Evolutionary conservation across 2,797 vertebrate species (phyloP).

Genomic region (Cynodonichthys magdalenae): DNA sequence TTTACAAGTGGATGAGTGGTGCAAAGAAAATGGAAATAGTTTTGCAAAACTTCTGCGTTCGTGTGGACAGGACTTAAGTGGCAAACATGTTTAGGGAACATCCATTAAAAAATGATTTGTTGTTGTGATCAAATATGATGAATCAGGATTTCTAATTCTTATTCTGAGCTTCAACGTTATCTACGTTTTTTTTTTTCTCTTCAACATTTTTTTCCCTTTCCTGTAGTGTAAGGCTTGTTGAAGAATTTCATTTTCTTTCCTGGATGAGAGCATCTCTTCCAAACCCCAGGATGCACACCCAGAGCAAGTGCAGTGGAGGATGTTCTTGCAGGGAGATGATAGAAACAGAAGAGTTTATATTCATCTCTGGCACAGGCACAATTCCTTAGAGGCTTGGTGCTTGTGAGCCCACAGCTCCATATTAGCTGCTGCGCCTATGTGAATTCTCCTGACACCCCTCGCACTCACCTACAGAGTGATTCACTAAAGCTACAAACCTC

Average conservation of each 20-base stretch:
- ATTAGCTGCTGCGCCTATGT: slow-evolving; percentile 22
- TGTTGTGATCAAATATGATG: no score
- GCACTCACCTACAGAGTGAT: slow-evolving; percentile 23
- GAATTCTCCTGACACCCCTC: slow-evolving; percentile 30
- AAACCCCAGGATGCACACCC: slow-evolving; percentile 9
- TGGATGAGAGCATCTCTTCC: slow-evolving; percentile 22
- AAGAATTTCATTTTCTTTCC: slow-evolving; percentile 21
- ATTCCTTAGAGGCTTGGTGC: slow-evolving; percentile 40
- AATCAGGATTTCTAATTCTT: slow-evolving; percentile 9
- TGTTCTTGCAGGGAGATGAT: slow-evolving; percentile 33
- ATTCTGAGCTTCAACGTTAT: slow-evolving; percentile 6
- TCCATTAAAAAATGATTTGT: no score
- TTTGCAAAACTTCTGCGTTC: background rate
- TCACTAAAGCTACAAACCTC: slow-evolving; percentile 15
- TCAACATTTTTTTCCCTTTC: background rate
- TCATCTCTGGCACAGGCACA: slow-evolving; percentile 39
- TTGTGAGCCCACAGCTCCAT: slow-evolving; percentile 38
- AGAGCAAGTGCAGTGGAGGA: slow-evolving; percentile 33
- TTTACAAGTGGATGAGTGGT: no score
- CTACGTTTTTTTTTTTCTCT: background rate
- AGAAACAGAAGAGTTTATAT: slow-evolving; percentile 40
- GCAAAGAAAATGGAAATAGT: no score
- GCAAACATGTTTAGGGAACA: no score
- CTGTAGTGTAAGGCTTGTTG: slow-evolving; percentile 1
- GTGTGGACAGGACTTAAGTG: no score